phyloP scores from a whole-genome alignment of 2,888 invertebrate species.

The Formica aserva region DNA sequence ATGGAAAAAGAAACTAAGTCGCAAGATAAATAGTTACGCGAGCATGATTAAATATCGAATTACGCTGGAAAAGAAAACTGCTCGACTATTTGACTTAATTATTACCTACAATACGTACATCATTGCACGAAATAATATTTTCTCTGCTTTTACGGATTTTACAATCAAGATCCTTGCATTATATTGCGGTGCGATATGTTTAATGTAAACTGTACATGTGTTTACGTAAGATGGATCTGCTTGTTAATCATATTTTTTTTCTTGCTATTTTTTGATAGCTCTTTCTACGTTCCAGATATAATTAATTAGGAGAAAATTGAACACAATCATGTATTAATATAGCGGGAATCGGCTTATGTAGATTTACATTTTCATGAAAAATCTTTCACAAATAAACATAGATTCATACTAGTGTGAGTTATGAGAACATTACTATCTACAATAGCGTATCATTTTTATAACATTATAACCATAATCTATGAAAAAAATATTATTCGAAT shows the following conservation, averaged over 20 bases:
- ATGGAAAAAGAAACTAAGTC: constrained; percentile 7
- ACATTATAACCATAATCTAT: not conserved
- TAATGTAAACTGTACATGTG: not conserved
- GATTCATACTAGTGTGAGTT: not conserved
- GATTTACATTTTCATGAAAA: not conserved
- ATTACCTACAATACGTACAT: not conserved
- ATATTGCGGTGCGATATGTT: constrained; percentile 1
- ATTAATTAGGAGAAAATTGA: not conserved
- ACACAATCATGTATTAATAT: not conserved
- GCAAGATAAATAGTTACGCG: constrained; percentile 19
- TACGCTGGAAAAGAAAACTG: constrained; percentile 14
- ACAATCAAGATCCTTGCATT: not conserved
- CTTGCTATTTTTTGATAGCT: not conserved
- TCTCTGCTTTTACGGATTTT: not conserved
- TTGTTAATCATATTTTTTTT: not conserved
- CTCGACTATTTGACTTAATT: constrained; percentile 26
- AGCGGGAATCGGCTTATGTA: not conserved
- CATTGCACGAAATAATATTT: not conserved
- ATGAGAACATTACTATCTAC: not conserved
- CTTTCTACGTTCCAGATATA: not conserved
- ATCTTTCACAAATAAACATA: not conserved
- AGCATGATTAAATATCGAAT: constrained; percentile 6
- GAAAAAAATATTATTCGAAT: not conserved
- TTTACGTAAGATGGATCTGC: not conserved
- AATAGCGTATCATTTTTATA: not conserved